These are phyloP conservation scores for Megaceryle maxima DNA, from an alignment of 2,113 vertebrate species.

Conservation along the genomic window DNA sequence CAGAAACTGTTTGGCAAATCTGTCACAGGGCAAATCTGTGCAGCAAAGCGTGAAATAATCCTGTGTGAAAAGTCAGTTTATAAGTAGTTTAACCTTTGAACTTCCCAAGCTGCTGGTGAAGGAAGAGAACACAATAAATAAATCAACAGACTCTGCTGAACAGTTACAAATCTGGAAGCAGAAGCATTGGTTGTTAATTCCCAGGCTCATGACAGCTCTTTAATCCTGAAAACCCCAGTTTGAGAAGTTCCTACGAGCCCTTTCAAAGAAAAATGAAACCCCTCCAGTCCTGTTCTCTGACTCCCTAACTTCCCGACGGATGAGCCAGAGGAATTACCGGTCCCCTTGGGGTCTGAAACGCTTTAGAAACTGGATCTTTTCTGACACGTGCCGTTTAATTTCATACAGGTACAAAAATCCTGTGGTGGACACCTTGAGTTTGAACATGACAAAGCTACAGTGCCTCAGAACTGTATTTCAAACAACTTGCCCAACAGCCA, in stretches of 20 bases:
- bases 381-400: background rate
- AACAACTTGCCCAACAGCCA: background rate
- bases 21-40: background rate
- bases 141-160: background rate
- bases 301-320: background rate
- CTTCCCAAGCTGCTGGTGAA: slow-evolving; percentile 1
- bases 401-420: background rate
- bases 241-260: background rate
- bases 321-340: background rate
- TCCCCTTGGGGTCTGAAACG: background rate
- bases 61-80: slow-evolving; percentile 19
- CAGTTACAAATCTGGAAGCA: background rate
- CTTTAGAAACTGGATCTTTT: background rate
- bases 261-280: background rate
- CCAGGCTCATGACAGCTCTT: background rate
- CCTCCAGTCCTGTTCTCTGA: background rate
- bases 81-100: slow-evolving; percentile 38
- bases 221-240: background rate
- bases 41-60: background rate
- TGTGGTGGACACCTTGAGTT: background rate
- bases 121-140: background rate
- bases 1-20: background rate
- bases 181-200: background rate
- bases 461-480: background rate
- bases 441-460: background rate